Conservation (phyloP, 2,888 invertebrate species). For the Malthinus flaveolus region DNA sequence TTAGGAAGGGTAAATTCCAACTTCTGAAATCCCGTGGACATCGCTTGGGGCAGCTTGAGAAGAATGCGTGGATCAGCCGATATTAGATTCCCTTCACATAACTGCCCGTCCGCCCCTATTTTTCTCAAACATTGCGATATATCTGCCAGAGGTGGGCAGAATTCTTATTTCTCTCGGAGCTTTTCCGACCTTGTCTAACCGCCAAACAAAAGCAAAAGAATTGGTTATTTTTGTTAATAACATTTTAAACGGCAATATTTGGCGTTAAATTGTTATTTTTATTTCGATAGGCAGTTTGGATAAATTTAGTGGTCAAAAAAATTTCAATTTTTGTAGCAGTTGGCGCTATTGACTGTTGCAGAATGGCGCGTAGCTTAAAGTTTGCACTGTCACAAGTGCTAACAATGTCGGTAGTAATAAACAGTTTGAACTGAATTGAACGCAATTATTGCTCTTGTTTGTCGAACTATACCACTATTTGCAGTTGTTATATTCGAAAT, state of each 20-base stretch:
- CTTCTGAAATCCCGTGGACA: slow-evolving; percentile 52
- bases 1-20: slow-evolving; percentile 44
- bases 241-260: neutral
- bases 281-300: slow-evolving; percentile 8
- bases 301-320: slow-evolving; percentile 32
- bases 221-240: neutral
- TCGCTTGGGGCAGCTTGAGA: slow-evolving; percentile 48
- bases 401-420: slow-evolving; percentile 28
- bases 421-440: slow-evolving; percentile 16
- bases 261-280: neutral
- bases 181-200: slow-evolving; percentile 16
- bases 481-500: slow-evolving; percentile 21
- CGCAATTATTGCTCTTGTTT: slow-evolving; percentile 14
- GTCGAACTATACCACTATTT: slow-evolving; percentile 17
- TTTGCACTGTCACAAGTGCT: slow-evolving; percentile 30
- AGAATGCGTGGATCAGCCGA: slow-evolving; percentile 53
- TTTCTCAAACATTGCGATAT: slow-evolving; percentile 41
- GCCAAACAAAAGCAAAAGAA: no score
- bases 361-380: slow-evolving; percentile 26
- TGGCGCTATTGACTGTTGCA: slow-evolving; percentile 28
- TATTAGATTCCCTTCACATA: slow-evolving; percentile 52
- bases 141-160: slow-evolving; percentile 42
- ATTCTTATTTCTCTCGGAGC: slow-evolving; percentile 37
- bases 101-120: slow-evolving; percentile 43
- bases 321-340: slow-evolving; percentile 34